Evolutionary conservation across 2,797 vertebrate species (phyloP).

Genomic region (Trematomus bernacchii): DNA sequence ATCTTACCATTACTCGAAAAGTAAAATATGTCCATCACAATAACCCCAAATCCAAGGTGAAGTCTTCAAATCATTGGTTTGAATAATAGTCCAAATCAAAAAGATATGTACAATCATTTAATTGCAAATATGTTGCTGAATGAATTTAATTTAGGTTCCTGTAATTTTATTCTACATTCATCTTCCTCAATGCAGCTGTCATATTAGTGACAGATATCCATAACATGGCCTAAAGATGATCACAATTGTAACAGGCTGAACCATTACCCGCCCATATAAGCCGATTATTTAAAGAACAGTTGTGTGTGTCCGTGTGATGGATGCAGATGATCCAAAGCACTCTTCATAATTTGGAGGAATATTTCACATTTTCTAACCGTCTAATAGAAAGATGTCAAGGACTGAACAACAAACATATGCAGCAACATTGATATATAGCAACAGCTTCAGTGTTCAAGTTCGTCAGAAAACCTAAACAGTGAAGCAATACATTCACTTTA

Average conservation of each 20-base stretch:
- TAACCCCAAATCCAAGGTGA: not conserved
- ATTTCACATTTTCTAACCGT: not conserved
- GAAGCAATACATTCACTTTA: not conserved
- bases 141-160: not conserved
- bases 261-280: not conserved
- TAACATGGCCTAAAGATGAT: not conserved
- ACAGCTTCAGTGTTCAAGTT: not conserved
- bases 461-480: not conserved
- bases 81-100: not conserved
- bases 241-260: not conserved
- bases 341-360: not conserved
- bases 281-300: no score
- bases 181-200: not conserved
- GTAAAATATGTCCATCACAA: not conserved
- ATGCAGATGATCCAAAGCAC: not conserved
- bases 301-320: not conserved
- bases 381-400: not conserved
- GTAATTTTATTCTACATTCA: not conserved
- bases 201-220: not conserved
- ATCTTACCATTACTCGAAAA: not conserved
- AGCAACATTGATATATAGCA: not conserved
- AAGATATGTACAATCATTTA: not conserved
- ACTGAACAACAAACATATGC: not conserved
- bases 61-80: not conserved
- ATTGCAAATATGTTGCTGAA: not conserved